Evolutionary conservation across 1,140 invertebrate species (phyloP).

Genomic region (Melitaea cinxia): DNA sequence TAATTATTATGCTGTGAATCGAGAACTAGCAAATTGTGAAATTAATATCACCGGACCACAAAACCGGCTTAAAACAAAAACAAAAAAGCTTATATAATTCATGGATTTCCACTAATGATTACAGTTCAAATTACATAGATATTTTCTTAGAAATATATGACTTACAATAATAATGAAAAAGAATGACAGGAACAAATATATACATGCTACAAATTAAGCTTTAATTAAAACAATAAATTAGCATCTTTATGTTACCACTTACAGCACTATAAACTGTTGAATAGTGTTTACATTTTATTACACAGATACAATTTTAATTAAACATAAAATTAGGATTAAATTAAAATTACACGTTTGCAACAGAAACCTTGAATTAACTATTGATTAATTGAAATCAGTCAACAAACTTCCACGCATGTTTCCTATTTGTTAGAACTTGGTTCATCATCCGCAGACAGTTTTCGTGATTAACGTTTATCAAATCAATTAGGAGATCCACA

Average conservation of each 20-base stretch:
- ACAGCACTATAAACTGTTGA: neutral
- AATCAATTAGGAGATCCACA: constrained; percentile 44
- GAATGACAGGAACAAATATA: neutral
- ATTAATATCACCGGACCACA: no score
- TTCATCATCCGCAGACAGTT: constrained; percentile 40
- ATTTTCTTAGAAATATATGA: neutral
- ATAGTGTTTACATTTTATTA: neutral
- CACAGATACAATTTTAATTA: neutral
- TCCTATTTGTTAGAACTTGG: constrained; percentile 33
- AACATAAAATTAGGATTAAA: neutral
- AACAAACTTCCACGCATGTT: constrained; percentile 44
- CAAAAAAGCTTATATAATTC: no score
- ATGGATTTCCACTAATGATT: no score
- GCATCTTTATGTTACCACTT: neutral
- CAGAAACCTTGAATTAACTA: neutral
- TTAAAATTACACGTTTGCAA: neutral
- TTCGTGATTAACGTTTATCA: constrained; percentile 41
- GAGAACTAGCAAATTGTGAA: no score
- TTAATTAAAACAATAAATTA: neutral
- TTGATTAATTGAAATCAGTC: constrained; percentile 25
- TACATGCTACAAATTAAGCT: neutral
- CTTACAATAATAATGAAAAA: neutral
- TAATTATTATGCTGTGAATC: no score
- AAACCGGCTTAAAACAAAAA: no score
- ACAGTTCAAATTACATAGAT: no score